These are phyloP conservation scores for Lampris incognitus DNA, from an alignment of 2,113 vertebrate species.

Conservation along the genomic window DNA sequence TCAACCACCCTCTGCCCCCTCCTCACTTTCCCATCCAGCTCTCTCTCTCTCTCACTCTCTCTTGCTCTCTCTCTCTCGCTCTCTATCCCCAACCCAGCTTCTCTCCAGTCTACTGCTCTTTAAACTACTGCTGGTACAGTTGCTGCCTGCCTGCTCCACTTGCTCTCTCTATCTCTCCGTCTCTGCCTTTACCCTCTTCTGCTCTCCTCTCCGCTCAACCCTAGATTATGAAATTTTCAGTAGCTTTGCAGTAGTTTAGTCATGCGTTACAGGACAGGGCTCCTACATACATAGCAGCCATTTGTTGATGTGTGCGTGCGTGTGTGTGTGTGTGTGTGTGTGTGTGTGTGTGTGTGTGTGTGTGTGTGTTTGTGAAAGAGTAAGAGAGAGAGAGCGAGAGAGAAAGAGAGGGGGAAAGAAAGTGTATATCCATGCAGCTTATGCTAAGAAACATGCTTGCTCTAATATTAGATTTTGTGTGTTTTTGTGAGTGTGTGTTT, in stretches of 20 bases:
- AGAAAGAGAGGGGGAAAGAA: background rate
- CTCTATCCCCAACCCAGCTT: slow-evolving; percentile 11
- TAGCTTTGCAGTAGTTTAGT: slow-evolving; percentile 79
- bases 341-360: slow-evolving; percentile 7
- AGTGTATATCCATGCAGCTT: background rate
- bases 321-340: slow-evolving; percentile 5
- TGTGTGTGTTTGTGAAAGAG: background rate
- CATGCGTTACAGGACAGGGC: slow-evolving; percentile 67
- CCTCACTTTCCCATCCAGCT: slow-evolving; percentile 24
- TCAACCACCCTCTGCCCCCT: slow-evolving; percentile 23
- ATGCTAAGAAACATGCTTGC: background rate
- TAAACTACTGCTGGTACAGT: slow-evolving; percentile 67
- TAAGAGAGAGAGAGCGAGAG: background rate
- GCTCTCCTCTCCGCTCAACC: slow-evolving; percentile 54
- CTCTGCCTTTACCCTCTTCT: slow-evolving; percentile 29
- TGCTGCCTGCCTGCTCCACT: slow-evolving; percentile 53
- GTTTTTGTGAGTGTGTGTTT: background rate
- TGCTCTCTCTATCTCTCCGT: slow-evolving; percentile 33
- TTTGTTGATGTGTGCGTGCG: background rate
- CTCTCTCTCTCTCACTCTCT: slow-evolving; percentile 28
- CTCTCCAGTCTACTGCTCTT: slow-evolving; percentile 55
- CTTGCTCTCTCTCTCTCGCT: slow-evolving; percentile 31
- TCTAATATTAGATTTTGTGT: background rate
- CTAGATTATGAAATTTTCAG: slow-evolving; percentile 82
- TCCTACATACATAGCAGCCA: slow-evolving; percentile 44